Evolutionary conservation across 2,113 vertebrate species (phyloP), one percentile per base, ranked within the genome.

Genomic region (Sceloporus undulatus): DNA sequence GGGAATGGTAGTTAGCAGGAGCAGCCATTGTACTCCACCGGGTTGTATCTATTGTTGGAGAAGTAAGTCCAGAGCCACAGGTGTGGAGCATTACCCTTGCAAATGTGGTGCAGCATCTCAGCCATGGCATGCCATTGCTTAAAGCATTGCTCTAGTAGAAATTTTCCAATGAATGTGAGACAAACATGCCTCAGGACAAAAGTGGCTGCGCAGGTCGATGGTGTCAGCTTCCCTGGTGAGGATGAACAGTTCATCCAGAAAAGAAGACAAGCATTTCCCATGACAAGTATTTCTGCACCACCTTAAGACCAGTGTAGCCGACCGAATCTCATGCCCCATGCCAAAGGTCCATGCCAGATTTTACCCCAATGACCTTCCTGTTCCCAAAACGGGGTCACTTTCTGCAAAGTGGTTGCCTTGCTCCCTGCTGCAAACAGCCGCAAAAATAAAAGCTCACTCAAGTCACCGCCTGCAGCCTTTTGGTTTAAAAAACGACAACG

Each of bases 401-500:
- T 27, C 48, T 74, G 27, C 52, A 21, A n/a, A 59, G 2, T 5
- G 29, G 16, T 21, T 40, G 56, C 21, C 34, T 23, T 21, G 2
- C 11, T 70, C 29, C 21, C 42, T 79, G 16, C 59, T 62, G 16
- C 5, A 23, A 86, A 79, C 19, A 79, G 48, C 18, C 85, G 11
- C 66, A 62, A 80, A 80, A 87, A 74, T 21, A 81, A 74, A 81
- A 29, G 14, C 52, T 73, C 52, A 42, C 34, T 42, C 54, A 29
- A 62, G 25, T 23, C 62, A 68, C 48, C 13, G 92, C 96, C 92
- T 93, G 95, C 95, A 95, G 95, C 79, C 86, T 92, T 34, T 95
- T 95, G 94, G 95, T 95, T 94, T 91, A 95, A 95, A 95, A 95
- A 98, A 97, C 97, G 97, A 97, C 95, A 89, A 92, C 86, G 97